Evolutionary conservation across 2,113 vertebrate genomes (phyloP).

Genomic region (Syrrhaptes paradoxus): DNA sequence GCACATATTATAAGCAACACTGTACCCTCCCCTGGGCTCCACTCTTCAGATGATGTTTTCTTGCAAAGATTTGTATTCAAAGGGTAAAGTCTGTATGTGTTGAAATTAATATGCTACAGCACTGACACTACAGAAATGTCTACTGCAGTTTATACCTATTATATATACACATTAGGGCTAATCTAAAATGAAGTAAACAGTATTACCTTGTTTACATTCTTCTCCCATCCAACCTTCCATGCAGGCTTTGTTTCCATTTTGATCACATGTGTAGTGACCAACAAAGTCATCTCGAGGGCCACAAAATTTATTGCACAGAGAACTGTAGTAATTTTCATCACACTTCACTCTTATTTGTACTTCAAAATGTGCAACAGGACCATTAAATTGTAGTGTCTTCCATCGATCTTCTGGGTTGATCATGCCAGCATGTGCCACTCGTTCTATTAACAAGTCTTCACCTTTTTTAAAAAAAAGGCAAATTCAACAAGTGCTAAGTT

Average conservation of each 20-base stretch:
- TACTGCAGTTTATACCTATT: not conserved
- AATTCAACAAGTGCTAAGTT: not conserved
- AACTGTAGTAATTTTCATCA: constrained; percentile 90
- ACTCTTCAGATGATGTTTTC: not conserved
- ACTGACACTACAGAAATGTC: not conserved
- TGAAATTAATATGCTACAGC: not conserved
- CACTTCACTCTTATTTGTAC: constrained; percentile 90
- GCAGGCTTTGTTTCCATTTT: constrained; percentile 88
- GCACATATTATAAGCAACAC: not conserved
- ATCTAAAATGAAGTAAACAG: not conserved
- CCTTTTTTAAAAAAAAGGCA: constrained; percentile 64
- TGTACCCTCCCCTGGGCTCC: not conserved
- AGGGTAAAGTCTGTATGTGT: not conserved
- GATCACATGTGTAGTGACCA: constrained; percentile 91
- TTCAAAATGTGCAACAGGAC: constrained; percentile 80
- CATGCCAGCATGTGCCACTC: constrained; percentile 86
- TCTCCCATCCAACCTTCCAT: constrained; percentile 93
- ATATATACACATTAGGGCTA: not conserved
- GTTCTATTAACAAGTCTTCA: constrained; percentile 87
- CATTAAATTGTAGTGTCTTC: constrained; percentile 82
- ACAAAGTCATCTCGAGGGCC: constrained; percentile 91
- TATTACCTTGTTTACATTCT: constrained; percentile 87
- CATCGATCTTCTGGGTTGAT: constrained; percentile 91
- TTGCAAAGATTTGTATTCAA: not conserved
- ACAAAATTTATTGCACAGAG: constrained; percentile 92